phyloP scores from a whole-genome alignment of 2,113 vertebrate species.

The Tachuris rubrigastra region DNA sequence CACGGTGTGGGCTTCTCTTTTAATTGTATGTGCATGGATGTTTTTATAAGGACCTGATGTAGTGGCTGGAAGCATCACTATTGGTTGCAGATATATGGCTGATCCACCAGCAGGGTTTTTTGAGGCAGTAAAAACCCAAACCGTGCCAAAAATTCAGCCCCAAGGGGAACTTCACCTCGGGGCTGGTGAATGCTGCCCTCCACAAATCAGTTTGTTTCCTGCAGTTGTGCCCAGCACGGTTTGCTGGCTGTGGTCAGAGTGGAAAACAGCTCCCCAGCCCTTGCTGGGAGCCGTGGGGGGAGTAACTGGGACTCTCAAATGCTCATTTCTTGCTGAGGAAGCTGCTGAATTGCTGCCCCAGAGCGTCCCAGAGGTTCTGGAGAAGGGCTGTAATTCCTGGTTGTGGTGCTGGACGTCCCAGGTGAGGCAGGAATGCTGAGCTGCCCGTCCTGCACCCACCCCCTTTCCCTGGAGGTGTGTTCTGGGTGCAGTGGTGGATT shows the following conservation, averaged over 20 bases:
- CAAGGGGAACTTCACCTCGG: background rate
- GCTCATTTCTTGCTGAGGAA: background rate
- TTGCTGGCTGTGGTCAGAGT: background rate
- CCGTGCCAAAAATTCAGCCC: background rate
- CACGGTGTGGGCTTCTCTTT: background rate
- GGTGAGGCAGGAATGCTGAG: background rate
- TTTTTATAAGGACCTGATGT: background rate
- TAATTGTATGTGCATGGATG: rapidly evolving
- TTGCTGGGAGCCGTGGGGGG: background rate
- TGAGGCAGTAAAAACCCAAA: background rate
- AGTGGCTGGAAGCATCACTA: background rate
- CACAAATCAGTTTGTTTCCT: background rate
- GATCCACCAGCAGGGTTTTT: background rate
- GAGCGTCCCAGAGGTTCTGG: background rate
- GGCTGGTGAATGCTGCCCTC: background rate
- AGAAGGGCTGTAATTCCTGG: background rate
- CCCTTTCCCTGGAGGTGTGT: background rate
- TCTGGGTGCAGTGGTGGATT: rapidly evolving
- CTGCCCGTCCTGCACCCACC: background rate
- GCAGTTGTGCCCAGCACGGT: background rate
- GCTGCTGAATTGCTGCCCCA: background rate
- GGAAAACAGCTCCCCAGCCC: background rate
- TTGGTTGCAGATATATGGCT: background rate
- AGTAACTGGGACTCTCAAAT: background rate
- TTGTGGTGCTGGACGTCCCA: background rate